Evolutionary conservation across 2,888 invertebrate species (phyloP).

Genomic region (Volucella bombylans): DNA sequence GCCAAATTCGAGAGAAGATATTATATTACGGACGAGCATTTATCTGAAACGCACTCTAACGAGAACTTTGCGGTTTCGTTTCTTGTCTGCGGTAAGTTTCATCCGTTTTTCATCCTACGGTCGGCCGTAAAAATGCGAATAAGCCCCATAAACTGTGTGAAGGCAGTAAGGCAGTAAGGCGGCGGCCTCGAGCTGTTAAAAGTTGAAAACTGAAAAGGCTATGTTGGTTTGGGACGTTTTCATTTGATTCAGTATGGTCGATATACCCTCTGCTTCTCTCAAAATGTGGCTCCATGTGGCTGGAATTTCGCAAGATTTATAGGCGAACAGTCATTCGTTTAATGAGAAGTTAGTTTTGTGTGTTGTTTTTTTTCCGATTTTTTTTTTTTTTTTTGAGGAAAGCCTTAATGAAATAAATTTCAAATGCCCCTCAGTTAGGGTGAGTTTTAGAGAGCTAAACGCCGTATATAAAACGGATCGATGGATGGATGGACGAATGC

Average conservation of each 20-base stretch:
- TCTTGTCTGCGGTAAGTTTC: slow-evolving; percentile 15
- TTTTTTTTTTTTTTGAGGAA: slow-evolving; percentile 10
- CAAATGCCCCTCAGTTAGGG: slow-evolving; percentile 12
- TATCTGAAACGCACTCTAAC: slow-evolving; percentile 9
- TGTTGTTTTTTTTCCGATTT: background rate
- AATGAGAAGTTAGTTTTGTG: slow-evolving; percentile 54
- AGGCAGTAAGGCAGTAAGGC: slow-evolving; percentile 6
- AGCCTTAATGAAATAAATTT: slow-evolving; percentile 47
- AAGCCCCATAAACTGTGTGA: slow-evolving; percentile 18
- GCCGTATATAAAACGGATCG: background rate
- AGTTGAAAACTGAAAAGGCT: slow-evolving; percentile 36
- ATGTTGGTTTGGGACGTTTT: background rate
- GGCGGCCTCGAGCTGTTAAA: slow-evolving; percentile 24
- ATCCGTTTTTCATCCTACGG: slow-evolving; percentile 24
- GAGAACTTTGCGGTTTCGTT: slow-evolving; percentile 18
- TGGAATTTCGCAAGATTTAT: slow-evolving; percentile 47
- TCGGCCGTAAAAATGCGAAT: slow-evolving; percentile 32
- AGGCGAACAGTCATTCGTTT: slow-evolving; percentile 59
- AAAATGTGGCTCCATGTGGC: slow-evolving; percentile 14
- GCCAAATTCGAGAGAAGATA: slow-evolving; percentile 7
- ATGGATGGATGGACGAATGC: slow-evolving; percentile 4
- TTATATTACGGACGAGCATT: background rate
- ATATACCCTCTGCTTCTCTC: background rate
- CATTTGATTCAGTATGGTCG: too few relatives aligned
- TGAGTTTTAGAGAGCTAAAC: background rate